Evolutionary conservation across 2,797 vertebrate species (phyloP).

Genomic region (Gymnopithys bicolor): DNA sequence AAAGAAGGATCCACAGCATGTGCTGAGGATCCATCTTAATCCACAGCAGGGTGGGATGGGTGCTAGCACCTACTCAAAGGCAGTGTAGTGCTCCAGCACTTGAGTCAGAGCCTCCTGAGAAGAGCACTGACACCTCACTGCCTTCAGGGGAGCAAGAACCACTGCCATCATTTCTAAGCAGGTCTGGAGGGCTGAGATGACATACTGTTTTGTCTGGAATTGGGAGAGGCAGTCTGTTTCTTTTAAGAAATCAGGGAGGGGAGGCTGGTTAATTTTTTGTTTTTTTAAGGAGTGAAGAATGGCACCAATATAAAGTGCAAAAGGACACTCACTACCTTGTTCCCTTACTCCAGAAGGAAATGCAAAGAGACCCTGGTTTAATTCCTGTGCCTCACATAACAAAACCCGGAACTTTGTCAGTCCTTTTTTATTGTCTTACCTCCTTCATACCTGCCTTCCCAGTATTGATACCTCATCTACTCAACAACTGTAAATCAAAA

Average conservation of each 20-base stretch:
- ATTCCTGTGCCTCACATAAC: neutral
- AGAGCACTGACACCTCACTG: neutral
- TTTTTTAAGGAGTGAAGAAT: neutral
- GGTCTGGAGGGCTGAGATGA: neutral
- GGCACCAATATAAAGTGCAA: neutral
- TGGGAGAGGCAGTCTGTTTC: neutral
- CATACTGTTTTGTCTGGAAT: neutral
- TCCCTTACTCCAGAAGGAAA: neutral
- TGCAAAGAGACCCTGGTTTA: neutral
- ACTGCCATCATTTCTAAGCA: neutral
- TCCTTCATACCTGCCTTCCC: neutral
- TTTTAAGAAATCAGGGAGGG: neutral
- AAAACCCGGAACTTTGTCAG: neutral
- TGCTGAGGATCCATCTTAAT: neutral
- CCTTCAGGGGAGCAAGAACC: neutral
- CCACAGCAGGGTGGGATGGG: neutral
- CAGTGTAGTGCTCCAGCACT: neutral
- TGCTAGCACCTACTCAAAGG: neutral
- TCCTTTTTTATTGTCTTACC: neutral
- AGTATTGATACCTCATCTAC: neutral
- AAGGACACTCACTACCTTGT: neutral
- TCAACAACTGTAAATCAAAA: constrained; percentile 2
- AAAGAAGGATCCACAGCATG: neutral
- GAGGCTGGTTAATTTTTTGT: neutral
- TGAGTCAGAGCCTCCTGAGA: neutral